Base-by-base conservation (phyloP, 1,140 invertebrate species). In the Chironomus striatipennis region DNA sequence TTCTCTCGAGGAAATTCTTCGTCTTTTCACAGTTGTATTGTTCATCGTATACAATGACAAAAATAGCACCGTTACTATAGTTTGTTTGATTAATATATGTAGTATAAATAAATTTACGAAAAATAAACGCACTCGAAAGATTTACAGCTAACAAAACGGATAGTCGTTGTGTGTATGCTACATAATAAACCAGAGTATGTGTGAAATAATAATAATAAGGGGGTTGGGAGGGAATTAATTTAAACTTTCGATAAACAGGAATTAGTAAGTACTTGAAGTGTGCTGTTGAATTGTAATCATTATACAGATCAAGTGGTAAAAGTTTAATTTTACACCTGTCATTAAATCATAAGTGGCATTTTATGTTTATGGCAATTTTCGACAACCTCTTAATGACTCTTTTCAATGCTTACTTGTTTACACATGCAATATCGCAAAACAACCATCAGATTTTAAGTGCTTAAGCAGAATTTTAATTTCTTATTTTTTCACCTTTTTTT, bases 11-110 rank as follows among this genome's bases (percentile, higher is more conserved):
- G 1, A 34, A 34, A 34, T 34, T 34, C 24, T 34, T 34, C 24
- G 24, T 34, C 24, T 34, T 34, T 34, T 34, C 24, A 34, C 24
- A 34, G 24, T 34, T 34, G 24, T 34, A 34, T 34, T 34, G 24
- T 34, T 34, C 24, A 34, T 34, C 24, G 24, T 34, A 34, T 34
- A 34, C 24, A 34, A 34, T 57, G n/a, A 5, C 12, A 15, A 57
- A 57, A 57, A 57, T 57, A 57, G 47, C 47, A 57, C 47, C 47
- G 47, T 57, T 57, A 57, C 47, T 57, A 57, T 57, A 57, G 47
- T 57, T 57, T 57, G 47, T 57, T 57, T 57, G 47, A 57, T 57
- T 57, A 57, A 57, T 57, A 57, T 15, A 57, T 34, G 24, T 34
- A 34, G 24, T 5, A 34, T 34, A 34, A 34, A 34, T 34, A 34